Evolutionary conservation across 2,888 invertebrate species (phyloP), one percentile per base, ranked within the genome.

Genomic region (Rosalia funebris): DNA sequence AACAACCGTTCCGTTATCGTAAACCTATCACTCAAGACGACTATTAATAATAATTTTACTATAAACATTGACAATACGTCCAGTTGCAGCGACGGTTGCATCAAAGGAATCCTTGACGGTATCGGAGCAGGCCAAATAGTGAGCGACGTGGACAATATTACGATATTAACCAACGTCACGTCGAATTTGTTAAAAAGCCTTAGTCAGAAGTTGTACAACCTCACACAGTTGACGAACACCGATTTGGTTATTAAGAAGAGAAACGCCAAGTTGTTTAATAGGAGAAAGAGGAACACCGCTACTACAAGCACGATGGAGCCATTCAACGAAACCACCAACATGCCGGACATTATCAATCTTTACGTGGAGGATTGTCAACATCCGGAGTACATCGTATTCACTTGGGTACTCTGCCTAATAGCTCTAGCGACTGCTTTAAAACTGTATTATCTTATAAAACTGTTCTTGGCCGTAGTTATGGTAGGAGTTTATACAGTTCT

Each of bases 341-440:
- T n/a, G 7, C 41, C 17, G 14, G 44, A 36, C 14, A 44, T 5
- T 34, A 32, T 14, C 2, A 36, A 4, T 0, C 12, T 32, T n/a
- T 1, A 14, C 7, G n/a, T 41, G n/a, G 17, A 10, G 7, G 47
- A 54, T 15, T 73, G 73, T 39, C 68, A 59, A 45, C 87, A 88
- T 69, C 91, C 92, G 0, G 94, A 97, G 80, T 96, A 96, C 76
- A 89, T 95, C 10, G 93, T 96, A 1, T 96, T 95, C 82, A 94
- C 95, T 1, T 96, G 96, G 92, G 91, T 97, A 52, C 83, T 98
- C 12, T 93, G 96, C 73, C 86, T 98, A 75, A 91, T 98, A 36
- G 93, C 95, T 0, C 83, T 95, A 60, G 95, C 97, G 0, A 93
- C 97, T 0, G 96, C 96, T 20, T 84, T 98, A 20, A 96, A 95